A percentile compares a stretch with the other conserved stretches of the same genome.
Conservation (phyloP, 2,797 vertebrate species). For the Lepus oiostolus region DNA sequence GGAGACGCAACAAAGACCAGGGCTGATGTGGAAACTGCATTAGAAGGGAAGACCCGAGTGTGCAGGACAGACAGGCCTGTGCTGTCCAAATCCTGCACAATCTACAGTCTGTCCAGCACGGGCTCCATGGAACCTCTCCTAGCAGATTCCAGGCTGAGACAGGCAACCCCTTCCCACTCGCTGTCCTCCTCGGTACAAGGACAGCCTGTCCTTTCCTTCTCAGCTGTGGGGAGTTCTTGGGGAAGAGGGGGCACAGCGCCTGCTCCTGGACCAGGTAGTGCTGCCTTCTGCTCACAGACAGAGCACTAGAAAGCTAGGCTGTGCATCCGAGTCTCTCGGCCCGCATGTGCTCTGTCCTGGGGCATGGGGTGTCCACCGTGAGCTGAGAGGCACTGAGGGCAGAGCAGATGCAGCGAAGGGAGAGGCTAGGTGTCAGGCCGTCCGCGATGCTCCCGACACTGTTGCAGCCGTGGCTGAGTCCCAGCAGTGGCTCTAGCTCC, state of each 20-base stretch:
- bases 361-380: not conserved
- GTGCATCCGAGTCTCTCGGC: not conserved
- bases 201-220: not conserved
- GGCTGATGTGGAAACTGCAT: not conserved
- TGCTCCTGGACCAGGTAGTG: not conserved
- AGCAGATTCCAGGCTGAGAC: not conserved
- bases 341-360: not conserved
- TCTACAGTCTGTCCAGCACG: no score
- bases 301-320: no score
- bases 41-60: not conserved
- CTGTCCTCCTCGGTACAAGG: not conserved
- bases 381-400: not conserved
- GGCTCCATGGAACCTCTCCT: no score
- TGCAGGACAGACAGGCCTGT: not conserved
- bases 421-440: accelerated
- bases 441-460: not conserved
- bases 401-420: not conserved
- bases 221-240: not conserved
- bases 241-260: accelerated
- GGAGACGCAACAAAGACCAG: not conserved
- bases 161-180: not conserved
- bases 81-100: no score
- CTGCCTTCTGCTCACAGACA: not conserved
- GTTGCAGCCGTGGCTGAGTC: not conserved
- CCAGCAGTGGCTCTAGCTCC: not conserved